Evolutionary conservation across 2,113 vertebrate genomes (phyloP), one percentile per base, ranked within the genome.

Genomic region (Eurypyga helias): DNA sequence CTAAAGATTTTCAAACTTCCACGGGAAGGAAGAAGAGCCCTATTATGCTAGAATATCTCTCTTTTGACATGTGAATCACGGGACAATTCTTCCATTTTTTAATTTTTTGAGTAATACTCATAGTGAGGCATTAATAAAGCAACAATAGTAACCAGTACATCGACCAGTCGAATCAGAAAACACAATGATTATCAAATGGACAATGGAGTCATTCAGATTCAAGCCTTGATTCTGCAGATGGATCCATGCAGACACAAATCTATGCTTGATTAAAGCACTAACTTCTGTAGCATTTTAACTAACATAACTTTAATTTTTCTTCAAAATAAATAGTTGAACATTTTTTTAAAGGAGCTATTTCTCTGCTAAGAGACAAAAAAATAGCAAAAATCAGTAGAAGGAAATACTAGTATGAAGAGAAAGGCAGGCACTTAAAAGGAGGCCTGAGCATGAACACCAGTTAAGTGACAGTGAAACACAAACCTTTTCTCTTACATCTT

Each of bases 401-500:
- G 9, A 90, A 90, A 70, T 26, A 61, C 12, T 26, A 52, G 11
- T 31, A 72, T 4, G 13, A 64, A 94, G 76, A 64, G 38, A 76
- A 87, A 75, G 36, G 45, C 54, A 90, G 28, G 46, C 23, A 79
- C 70, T 64, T 92, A 77, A 89, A 94, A 60, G 75, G 43, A 83
- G 15, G 45, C 49, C 20, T 69, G 54, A 58, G 29, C 10, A 52
- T 5, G 19, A 61, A 92, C 3, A 3, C 10, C 49, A 38, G 0
- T 70, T 38, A 87, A 95, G 29, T 46, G 31, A 70, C 0, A 45
- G 10, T 73, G 55, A 61, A 93, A 86, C 38, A 96, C 96, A 87
- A 83, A 99, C 99, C 99, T 99, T 99, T 96, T 98, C 98, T 94
- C 97, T 98, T 77, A 99, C 94, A 9, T 94, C 88, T 89, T 85